A percentile compares a stretch with the other conserved stretches of the same genome.
These are phyloP conservation scores for Antigone vipio DNA, from an alignment of 2,113 vertebrate species.

Conservation along the genomic window DNA sequence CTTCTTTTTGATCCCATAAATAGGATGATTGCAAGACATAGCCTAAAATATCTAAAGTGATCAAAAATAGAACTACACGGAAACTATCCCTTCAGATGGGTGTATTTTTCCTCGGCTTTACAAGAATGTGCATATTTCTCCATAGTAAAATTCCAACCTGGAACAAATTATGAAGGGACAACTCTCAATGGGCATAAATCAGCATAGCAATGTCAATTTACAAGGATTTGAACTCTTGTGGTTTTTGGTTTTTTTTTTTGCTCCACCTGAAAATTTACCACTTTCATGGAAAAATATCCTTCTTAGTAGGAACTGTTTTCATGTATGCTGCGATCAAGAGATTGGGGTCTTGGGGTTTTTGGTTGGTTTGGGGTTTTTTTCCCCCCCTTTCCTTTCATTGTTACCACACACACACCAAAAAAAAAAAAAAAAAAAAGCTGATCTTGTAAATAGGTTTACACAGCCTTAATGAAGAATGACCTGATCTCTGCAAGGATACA, in stretches of 20 bases:
- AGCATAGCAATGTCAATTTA: conserved; percentile 46
- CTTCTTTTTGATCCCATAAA: conserved; percentile 48
- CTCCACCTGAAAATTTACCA: conserved; percentile 20
- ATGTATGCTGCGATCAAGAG: not conserved
- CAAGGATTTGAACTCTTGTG: not conserved
- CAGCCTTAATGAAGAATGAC: conserved; percentile 65
- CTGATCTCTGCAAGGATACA: conserved; percentile 56
- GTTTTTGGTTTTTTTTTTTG: not conserved
- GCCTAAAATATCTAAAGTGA: conserved; percentile 20
- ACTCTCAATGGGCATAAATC: conserved; percentile 48
- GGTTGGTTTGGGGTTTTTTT: not conserved
- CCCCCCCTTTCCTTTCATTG: not conserved
- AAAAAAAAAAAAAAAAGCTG: not conserved
- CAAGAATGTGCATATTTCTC: conserved; percentile 5
- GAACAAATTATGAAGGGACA: conserved; percentile 57
- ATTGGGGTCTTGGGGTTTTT: not conserved
- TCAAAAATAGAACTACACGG: conserved; percentile 14
- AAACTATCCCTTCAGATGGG: not conserved
- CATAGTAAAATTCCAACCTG: conserved; percentile 41
- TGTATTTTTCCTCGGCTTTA: not conserved
- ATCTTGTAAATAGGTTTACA: conserved; percentile 46
- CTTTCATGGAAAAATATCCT: not conserved
- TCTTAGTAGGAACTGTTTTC: not conserved
- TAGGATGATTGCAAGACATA: conserved; percentile 17
- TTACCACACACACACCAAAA: not conserved